Percentiles rank a stretch among this genome's conserved stretches.
These are phyloP conservation scores for Alca torda DNA, from an alignment of 2,797 vertebrate genomes.

Conservation along the genomic window DNA sequence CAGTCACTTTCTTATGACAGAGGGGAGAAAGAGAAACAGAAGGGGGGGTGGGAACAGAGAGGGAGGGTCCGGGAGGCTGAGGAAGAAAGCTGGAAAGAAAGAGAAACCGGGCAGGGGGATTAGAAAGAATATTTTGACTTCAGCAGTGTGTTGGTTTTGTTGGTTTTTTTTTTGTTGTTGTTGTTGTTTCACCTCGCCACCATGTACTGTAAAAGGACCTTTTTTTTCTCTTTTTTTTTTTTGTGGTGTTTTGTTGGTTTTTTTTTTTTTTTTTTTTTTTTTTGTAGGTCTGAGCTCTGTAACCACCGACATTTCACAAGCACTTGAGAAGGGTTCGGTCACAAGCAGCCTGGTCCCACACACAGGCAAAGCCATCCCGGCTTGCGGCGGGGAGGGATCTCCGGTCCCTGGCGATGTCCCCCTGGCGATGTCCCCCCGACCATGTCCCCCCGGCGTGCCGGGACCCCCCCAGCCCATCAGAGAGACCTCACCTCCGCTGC, in stretches of 20 bases:
- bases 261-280: background rate
- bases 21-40: slow-evolving; percentile 69
- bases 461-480: background rate
- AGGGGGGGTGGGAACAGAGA: slow-evolving; percentile 49
- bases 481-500: background rate
- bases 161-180: background rate
- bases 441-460: background rate
- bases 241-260: background rate
- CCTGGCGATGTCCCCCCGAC: background rate
- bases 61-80: slow-evolving; percentile 44
- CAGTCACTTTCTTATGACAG: slow-evolving; percentile 74
- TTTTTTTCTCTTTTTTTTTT: background rate
- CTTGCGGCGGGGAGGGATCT: background rate
- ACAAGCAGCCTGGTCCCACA: slow-evolving; percentile 17
- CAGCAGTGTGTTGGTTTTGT: slow-evolving; percentile 19
- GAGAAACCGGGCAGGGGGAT: slow-evolving; percentile 44
- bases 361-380: background rate
- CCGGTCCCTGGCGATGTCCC: background rate
- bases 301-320: slow-evolving; percentile 47
- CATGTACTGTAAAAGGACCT: slow-evolving; percentile 31
- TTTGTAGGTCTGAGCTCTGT: slow-evolving; percentile 33
- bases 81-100: slow-evolving; percentile 73
- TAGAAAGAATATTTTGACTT: slow-evolving; percentile 68
- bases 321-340: slow-evolving; percentile 70
- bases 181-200: slow-evolving; percentile 22